These are phyloP conservation scores for Oreochromis niloticus DNA, from an alignment of 2,113 vertebrate genomes.

Conservation along the genomic window DNA sequence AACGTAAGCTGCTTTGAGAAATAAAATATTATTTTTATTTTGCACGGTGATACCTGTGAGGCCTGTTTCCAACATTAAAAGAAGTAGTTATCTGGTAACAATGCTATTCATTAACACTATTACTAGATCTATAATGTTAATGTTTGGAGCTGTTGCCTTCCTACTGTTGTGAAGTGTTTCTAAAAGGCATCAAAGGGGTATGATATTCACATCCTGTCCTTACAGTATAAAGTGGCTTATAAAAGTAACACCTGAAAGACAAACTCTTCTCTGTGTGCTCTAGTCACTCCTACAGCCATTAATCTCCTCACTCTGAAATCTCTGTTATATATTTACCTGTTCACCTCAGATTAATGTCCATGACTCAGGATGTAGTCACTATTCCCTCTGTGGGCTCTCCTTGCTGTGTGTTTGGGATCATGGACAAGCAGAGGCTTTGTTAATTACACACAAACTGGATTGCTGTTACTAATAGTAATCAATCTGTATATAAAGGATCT, in stretches of 20 bases:
- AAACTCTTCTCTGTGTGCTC: neutral
- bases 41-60: neutral
- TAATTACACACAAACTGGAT: conserved; percentile 8
- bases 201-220: neutral
- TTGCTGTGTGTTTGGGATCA: neutral
- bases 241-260: neutral
- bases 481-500: neutral
- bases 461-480: neutral
- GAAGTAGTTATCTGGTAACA: neutral
- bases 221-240: neutral
- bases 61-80: neutral
- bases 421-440: neutral
- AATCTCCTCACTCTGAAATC: neutral
- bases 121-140: neutral
- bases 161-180: neutral
- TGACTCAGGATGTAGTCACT: neutral
- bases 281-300: neutral
- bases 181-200: neutral
- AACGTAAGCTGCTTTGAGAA: neutral
- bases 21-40: neutral
- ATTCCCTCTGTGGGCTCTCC: neutral
- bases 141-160: neutral
- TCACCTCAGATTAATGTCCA: neutral
- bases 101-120: neutral
- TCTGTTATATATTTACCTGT: neutral